A percentile compares a stretch with the other conserved stretches of the same genome.
Conservation (phyloP, 2,888 invertebrate genomes). For the Drosophila kuntzei region DNA sequence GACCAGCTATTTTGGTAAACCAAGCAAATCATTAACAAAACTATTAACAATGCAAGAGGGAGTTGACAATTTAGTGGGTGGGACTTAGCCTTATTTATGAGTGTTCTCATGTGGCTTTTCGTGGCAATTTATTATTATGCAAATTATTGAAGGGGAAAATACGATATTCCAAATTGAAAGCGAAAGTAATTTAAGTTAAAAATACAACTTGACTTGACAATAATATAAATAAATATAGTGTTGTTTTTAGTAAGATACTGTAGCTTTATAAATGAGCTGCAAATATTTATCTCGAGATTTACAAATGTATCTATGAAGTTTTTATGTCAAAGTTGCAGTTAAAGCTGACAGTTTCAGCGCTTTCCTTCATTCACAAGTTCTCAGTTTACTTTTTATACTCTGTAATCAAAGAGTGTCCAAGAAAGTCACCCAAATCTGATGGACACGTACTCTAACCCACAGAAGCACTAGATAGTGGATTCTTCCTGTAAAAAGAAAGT, state of each 20-base stretch:
- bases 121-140: conserved; percentile 20
- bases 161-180: background rate
- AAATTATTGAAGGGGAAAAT: conserved; percentile 10
- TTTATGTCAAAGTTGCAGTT: background rate
- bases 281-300: background rate
- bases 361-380: background rate
- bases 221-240: background rate
- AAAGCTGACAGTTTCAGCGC: conserved; percentile 1
- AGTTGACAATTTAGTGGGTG: background rate
- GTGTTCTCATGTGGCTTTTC: conserved; percentile 31
- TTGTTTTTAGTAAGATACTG: background rate
- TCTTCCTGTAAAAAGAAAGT: too few species aligned
- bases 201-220: background rate
- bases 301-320: conserved; percentile 4
- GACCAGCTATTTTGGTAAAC: conserved; percentile 59
- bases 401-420: background rate
- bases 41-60: conserved; percentile 51
- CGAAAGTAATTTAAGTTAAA: background rate
- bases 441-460: too few species aligned
- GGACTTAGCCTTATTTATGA: conserved; percentile 36
- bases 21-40: conserved; percentile 65
- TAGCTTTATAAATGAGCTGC: background rate
- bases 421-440: too few species aligned
- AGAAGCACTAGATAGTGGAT: too few species aligned
- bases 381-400: conserved; percentile 8